Conservation (phyloP, 2,113 vertebrate species). For the Arizona elegans region DNA sequence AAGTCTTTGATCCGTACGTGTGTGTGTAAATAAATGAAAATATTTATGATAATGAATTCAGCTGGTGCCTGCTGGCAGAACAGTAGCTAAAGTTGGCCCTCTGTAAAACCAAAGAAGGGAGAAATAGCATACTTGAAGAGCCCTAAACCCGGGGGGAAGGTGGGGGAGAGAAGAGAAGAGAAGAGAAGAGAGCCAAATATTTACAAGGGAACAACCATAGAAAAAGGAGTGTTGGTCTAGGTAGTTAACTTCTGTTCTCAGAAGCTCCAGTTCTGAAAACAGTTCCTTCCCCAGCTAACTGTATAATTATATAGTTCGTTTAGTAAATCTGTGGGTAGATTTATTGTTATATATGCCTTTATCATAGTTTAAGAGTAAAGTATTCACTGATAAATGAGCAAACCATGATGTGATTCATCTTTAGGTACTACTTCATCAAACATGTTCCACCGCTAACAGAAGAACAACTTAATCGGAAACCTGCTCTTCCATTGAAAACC, state of each 20-base stretch:
- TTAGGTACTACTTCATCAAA: constrained; percentile 98
- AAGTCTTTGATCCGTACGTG: constrained; percentile 98
- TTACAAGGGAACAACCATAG: background rate
- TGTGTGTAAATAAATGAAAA: background rate
- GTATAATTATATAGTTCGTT: background rate
- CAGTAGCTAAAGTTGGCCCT: background rate
- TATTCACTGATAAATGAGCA: background rate
- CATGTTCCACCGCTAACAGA: constrained; percentile 96
- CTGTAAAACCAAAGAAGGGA: background rate
- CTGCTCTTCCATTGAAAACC: constrained; percentile 95
- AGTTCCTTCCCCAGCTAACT: background rate
- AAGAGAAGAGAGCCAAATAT: background rate
- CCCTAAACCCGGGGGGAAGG: background rate
- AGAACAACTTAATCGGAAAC: constrained; percentile 96
- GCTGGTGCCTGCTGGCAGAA: background rate
- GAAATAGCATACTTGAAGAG: background rate
- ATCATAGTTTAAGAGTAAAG: background rate
- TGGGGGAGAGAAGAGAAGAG: too few relatives aligned
- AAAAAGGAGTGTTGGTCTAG: background rate
- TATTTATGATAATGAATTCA: background rate
- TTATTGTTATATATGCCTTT: background rate
- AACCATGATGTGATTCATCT: constrained; percentile 18
- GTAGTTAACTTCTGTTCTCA: background rate
- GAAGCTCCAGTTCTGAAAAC: background rate
- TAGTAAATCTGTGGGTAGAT: background rate